A percentile compares a stretch with the other conserved stretches of the same genome.
Conservation (phyloP, 1,140 invertebrate species). For the Tachypleus tridentatus region DNA sequence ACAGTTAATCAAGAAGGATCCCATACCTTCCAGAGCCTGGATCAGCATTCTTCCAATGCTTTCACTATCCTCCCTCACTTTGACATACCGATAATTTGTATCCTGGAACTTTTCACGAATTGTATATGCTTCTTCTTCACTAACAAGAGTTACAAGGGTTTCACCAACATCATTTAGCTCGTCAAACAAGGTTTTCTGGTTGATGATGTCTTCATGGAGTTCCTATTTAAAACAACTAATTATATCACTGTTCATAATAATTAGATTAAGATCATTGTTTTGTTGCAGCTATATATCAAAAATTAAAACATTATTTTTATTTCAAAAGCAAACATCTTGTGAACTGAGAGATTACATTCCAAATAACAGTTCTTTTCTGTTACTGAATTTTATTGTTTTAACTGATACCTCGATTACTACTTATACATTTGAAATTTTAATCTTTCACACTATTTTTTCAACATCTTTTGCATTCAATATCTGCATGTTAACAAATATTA, state of each 20-base stretch:
- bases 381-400: too few relatives aligned
- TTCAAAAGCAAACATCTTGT: too few relatives aligned
- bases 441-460: too few relatives aligned
- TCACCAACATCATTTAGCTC: slow-evolving; percentile 77
- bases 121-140: slow-evolving; percentile 75
- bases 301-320: too few relatives aligned
- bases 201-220: slow-evolving; percentile 74
- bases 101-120: slow-evolving; percentile 75
- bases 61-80: slow-evolving; percentile 70
- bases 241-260: slow-evolving; percentile 5
- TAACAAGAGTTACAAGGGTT: slow-evolving; percentile 73
- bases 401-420: too few relatives aligned
- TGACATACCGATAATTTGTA: slow-evolving; percentile 67
- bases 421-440: too few relatives aligned
- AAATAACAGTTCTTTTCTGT: too few relatives aligned
- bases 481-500: too few relatives aligned
- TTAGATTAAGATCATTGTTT: too few relatives aligned
- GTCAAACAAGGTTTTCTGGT: slow-evolving; percentile 71
- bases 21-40: slow-evolving; percentile 64
- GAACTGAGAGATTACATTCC: too few relatives aligned
- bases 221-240: slow-evolving; percentile 30
- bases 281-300: too few relatives aligned
- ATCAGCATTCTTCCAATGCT: slow-evolving; percentile 62
- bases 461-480: too few relatives aligned
- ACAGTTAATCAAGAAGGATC: slow-evolving; percentile 79